These are phyloP conservation scores for Talpa occidentalis DNA, from an alignment of 2,113 vertebrate species.

Conservation along the genomic window DNA sequence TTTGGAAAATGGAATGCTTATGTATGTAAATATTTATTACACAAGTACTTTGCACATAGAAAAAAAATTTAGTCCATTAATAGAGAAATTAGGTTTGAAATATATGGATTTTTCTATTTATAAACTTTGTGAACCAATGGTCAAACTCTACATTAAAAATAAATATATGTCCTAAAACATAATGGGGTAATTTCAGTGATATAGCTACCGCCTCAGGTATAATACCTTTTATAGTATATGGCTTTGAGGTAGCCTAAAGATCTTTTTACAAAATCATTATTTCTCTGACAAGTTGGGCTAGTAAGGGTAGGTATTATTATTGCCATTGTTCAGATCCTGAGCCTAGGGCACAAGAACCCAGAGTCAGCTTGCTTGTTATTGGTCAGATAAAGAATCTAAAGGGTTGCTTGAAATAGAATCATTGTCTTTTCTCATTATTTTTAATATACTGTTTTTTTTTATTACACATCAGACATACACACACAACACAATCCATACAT, in stretches of 20 bases:
- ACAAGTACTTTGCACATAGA: background rate
- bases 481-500: background rate
- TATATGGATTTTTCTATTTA: slow-evolving; percentile 9
- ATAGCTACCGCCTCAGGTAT: slow-evolving; percentile 59
- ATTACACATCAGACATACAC: background rate
- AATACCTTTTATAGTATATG: slow-evolving; percentile 71
- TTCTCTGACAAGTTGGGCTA: slow-evolving; percentile 57
- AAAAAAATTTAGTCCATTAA: background rate
- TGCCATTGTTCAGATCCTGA: slow-evolving; percentile 32
- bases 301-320: slow-evolving; percentile 34
- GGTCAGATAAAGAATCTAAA: slow-evolving; percentile 3
- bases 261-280: slow-evolving; percentile 73
- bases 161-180: background rate
- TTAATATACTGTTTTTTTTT: background rate
- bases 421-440: background rate
- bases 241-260: slow-evolving; percentile 72
- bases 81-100: background rate
- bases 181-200: background rate
- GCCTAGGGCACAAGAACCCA: slow-evolving; percentile 30
- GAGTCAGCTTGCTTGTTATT: slow-evolving; percentile 35
- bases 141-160: background rate
- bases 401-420: background rate
- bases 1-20: background rate
- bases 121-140: background rate
- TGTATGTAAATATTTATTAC: background rate